Percentiles rank a stretch among this genome's conserved stretches.
Evolutionary conservation across 2,888 invertebrate species (phyloP).

Genomic region (Cheilosia impressa): DNA sequence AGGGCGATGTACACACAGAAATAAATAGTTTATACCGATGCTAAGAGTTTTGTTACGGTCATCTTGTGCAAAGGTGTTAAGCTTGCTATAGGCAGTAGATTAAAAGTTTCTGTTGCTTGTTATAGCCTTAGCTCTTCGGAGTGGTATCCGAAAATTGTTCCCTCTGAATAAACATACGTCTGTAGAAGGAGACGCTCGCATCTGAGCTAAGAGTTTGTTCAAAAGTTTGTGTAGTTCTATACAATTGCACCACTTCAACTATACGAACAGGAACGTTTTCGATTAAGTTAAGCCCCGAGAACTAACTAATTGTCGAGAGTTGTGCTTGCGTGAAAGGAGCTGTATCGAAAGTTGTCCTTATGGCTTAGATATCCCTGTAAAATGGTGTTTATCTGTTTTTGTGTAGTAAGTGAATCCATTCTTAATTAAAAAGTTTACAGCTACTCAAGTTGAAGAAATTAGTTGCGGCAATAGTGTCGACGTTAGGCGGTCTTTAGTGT

Average conservation of each 20-base stretch:
- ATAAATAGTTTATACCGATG: conserved; percentile 14
- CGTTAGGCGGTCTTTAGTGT: too few species aligned
- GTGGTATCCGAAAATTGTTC: conserved; percentile 15
- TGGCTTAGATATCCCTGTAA: background rate
- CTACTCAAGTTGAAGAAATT: background rate
- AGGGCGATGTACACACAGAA: background rate
- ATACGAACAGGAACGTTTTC: conserved; percentile 22
- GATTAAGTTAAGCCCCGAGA: conserved; percentile 27
- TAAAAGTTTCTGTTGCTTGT: conserved; percentile 35
- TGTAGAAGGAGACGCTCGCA: conserved; percentile 13
- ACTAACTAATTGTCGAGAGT: conserved; percentile 20
- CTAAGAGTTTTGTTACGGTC: conserved; percentile 44
- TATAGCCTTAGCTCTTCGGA: conserved; percentile 34
- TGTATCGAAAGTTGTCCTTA: conserved; percentile 7
- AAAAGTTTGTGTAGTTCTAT: conserved; percentile 35
- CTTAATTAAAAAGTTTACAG: conserved; percentile 10
- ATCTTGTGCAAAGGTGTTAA: conserved; percentile 46
- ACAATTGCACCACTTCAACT: conserved; percentile 48
- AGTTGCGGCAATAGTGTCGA: too few species aligned
- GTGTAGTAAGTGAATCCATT: background rate
- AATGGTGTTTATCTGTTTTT: conserved; percentile 11
- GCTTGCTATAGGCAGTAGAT: conserved; percentile 33
- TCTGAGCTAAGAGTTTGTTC: conserved; percentile 15
- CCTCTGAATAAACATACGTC: conserved; percentile 10
- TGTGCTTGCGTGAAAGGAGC: background rate